These are phyloP conservation scores for Mormyrus hasselquistii DNA, from an alignment of 2,797 vertebrate genomes.

Conservation along the genomic window DNA sequence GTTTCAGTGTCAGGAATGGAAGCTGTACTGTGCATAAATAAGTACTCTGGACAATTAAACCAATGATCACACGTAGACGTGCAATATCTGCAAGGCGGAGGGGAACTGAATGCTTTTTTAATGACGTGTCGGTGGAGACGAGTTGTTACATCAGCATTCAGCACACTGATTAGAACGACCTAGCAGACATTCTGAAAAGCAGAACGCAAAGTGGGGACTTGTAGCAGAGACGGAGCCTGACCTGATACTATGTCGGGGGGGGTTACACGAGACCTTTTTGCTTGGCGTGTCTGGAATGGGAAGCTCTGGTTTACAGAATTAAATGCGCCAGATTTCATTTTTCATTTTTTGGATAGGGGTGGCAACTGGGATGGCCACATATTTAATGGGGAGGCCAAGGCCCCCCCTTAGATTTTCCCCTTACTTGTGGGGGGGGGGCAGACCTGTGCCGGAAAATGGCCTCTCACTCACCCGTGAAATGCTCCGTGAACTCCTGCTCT, in stretches of 20 bases:
- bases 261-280: neutral
- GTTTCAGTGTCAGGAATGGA: neutral
- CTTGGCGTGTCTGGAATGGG: neutral
- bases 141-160: neutral
- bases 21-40: neutral
- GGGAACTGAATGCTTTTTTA: neutral
- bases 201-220: neutral
- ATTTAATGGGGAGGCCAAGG: neutral
- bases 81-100: neutral
- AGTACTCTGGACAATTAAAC: neutral
- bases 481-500: slow-evolving; percentile 95
- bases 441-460: neutral
- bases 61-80: neutral
- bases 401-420: neutral
- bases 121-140: neutral
- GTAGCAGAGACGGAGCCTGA: neutral
- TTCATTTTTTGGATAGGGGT: neutral
- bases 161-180: neutral
- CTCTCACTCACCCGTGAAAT: slow-evolving; percentile 83
- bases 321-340: neutral
- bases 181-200: neutral
- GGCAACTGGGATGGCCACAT: neutral
- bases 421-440: neutral
- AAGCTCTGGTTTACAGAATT: neutral
- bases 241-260: neutral